Evolutionary conservation across 2,113 vertebrate genomes (phyloP), one percentile per base, ranked within the genome.

Genomic region (Chloebia gouldiae): DNA sequence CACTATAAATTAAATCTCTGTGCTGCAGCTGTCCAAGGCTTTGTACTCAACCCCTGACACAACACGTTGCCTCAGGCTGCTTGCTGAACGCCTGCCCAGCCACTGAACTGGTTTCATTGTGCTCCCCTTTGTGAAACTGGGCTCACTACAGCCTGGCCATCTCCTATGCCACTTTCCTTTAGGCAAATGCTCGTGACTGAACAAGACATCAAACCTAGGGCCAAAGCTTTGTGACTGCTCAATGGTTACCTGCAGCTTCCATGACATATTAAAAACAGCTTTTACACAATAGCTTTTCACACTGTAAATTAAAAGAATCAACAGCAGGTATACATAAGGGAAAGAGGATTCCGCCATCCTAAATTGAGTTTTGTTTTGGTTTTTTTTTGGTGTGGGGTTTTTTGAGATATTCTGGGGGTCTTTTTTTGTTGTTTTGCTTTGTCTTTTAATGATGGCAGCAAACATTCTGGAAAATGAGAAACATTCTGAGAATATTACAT

Each of bases 1-100:
- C 89, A 85, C 88, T 75, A 47, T 75, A 93, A 95, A 90, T 93
- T 95, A 92, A 91, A 91, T 69, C 87, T 90, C 93, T 88, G 81
- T 66, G 47, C 75, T 83, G 68, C 95, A 93, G 86, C 93, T 96
- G 93, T 87, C 96, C 91, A 92, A 71, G 60, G 70, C 96, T 95
- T 92, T 93, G 91, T 92, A 81, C 49, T 83, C 45, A 4, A 75
- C 28, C 65, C 75, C 42, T 92, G 78, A 90, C 77, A 94, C 68
- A 83, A 93, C 49, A 40, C 6, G 4, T 51, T 80, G 86, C 90
- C 66, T 86, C 60, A 22, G 89, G 94, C 88, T 88, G 81, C 86
- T 64, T 31, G 66, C 83, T 81, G 77, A 81, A 80, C 59, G 90
- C 61, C 79, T 92, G 75, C 61, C 70, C 81, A 90, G 87, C 53